Evolutionary conservation across 2,797 vertebrate genomes (phyloP).

Genomic region (Poecilia gillii): DNA sequence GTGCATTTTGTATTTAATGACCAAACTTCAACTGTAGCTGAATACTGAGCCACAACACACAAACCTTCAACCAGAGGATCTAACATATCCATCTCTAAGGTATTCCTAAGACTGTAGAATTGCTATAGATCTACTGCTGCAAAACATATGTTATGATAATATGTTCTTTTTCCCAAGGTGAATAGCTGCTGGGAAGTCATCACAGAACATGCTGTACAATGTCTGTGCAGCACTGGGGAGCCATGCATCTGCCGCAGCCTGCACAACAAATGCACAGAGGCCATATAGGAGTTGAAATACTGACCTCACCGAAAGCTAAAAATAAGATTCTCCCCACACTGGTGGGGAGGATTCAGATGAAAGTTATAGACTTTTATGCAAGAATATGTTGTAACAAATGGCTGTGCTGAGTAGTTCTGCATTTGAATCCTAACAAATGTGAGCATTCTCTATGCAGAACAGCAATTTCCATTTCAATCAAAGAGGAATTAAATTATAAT

Average conservation of each 20-base stretch:
- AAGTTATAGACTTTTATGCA: neutral
- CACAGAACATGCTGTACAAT: neutral
- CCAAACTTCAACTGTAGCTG: neutral
- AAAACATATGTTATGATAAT: conserved; percentile 13
- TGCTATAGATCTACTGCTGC: conserved; percentile 3
- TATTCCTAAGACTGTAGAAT: neutral
- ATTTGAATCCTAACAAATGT: conserved; percentile 5
- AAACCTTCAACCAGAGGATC: neutral
- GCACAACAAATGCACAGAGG: neutral
- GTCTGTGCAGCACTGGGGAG: conserved; percentile 8
- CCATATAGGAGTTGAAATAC: neutral
- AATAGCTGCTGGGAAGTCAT: conserved; percentile 8
- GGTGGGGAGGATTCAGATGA: neutral
- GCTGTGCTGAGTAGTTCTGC: neutral
- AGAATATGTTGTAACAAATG: neutral
- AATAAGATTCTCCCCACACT: neutral
- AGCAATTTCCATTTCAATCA: conserved; percentile 15
- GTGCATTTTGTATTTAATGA: conserved; percentile 4
- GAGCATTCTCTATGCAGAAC: conserved; percentile 2
- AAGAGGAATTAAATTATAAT: conserved; percentile 11
- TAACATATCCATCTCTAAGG: neutral
- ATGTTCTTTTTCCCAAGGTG: neutral
- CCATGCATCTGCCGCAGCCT: neutral
- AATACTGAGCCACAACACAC: neutral
- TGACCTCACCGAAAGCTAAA: neutral